Evolutionary conservation across 2,113 vertebrate species (phyloP), one percentile per base, ranked within the genome.

Genomic region (Mastomys natalensis): DNA sequence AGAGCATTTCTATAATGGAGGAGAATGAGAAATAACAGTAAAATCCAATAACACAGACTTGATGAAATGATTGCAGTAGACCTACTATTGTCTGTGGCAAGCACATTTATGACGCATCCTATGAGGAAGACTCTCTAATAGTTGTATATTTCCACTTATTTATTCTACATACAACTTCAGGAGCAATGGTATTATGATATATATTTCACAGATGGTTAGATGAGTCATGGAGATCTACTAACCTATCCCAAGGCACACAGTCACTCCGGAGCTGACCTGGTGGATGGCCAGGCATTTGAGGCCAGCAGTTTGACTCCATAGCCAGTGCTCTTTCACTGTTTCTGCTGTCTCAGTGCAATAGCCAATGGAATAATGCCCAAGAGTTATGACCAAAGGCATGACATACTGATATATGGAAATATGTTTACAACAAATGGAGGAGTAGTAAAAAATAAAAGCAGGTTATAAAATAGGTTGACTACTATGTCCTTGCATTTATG

Each of bases 401-500:
- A 37, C 5, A 62, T 19, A 40, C 34, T 53, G 76, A 76, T 51
- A 85, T 37, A 66, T 10, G 48, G 29, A 94, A 88, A 96, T 87
- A 24, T 16, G 19, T 58, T 91, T 43, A 93, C 74, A 87, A 70
- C 78, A 84, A 3, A 7, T 58, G 17, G 10, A 34, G 31, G 21
- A 88, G 4, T 80, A 13, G 62, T 58, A 90, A 82, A 51, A 87
- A 66, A 45, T 31, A 64, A 86, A 86, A 48, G 3, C 8, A 93
- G n/a, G 29, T 81, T 82, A 53, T n/a, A 92, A 95, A 92, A 66
- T 72, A 94, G 11, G 13, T 29, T 93, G 45, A 87, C 78, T 7
- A 77, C 22, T 45, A 9, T 81, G 53, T 73, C 21, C 26, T 31
- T 48, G 40, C 8, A 73, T 97, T 96, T 94, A 73, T n/a, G 76